phyloP scores from a whole-genome alignment of 2,113 vertebrate species.

The Neolamprologus variostigma region DNA sequence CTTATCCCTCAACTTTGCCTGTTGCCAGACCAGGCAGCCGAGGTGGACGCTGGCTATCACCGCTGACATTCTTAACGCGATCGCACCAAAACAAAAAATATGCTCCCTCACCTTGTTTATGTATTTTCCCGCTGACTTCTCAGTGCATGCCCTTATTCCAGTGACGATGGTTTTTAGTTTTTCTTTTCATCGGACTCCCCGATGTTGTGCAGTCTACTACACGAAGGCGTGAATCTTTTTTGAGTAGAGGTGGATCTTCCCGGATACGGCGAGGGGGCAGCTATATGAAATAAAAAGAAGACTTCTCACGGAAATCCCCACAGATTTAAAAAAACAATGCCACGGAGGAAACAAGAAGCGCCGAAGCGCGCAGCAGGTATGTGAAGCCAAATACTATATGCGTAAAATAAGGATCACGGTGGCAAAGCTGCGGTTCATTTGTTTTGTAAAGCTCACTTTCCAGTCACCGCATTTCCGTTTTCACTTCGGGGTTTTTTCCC shows the following conservation, averaged over 20 bases:
- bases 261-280: slow-evolving; percentile 71
- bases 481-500: background rate
- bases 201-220: slow-evolving; percentile 51
- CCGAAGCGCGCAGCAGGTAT: slow-evolving; percentile 95
- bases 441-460: slow-evolving; percentile 39
- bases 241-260: slow-evolving; percentile 75
- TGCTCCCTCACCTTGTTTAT: background rate
- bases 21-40: slow-evolving; percentile 77
- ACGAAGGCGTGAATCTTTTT: slow-evolving; percentile 70
- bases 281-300: slow-evolving; percentile 33
- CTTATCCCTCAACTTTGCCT: slow-evolving; percentile 86
- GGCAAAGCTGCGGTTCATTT: slow-evolving; percentile 15
- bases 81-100: background rate
- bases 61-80: slow-evolving; percentile 24
- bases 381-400: slow-evolving; percentile 20
- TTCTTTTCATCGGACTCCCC: slow-evolving; percentile 51
- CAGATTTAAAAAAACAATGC: slow-evolving; percentile 74
- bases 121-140: slow-evolving; percentile 7
- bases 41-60: slow-evolving; percentile 58
- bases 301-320: slow-evolving; percentile 63
- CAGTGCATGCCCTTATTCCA: background rate
- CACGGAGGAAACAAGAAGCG: slow-evolving; percentile 97
- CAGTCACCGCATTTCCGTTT: slow-evolving; percentile 57
- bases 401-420: background rate
- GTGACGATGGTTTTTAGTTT: slow-evolving; percentile 55